Evolutionary conservation across 2,888 invertebrate genomes (phyloP), one percentile per base, ranked within the genome.

Genomic region (Neoaliturus tenellus): DNA sequence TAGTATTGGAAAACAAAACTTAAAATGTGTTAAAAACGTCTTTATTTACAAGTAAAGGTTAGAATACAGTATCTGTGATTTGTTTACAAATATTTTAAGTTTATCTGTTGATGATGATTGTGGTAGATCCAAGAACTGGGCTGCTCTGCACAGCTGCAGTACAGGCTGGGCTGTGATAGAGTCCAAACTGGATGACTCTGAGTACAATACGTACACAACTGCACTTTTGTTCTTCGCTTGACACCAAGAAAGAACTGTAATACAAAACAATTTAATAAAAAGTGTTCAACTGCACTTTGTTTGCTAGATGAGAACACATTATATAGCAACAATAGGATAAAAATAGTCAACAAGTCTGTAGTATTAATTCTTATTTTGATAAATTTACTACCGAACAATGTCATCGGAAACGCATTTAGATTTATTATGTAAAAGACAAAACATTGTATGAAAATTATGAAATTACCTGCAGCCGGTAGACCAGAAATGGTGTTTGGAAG

Each of bases 401-500:
- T n/a, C n/a, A n/a, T n/a, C n/a, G n/a, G n/a, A n/a, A n/a, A n/a
- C n/a, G n/a, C n/a, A n/a, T n/a, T n/a, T n/a, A n/a, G n/a, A n/a
- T n/a, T n/a, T n/a, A n/a, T n/a, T n/a, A n/a, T n/a, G n/a, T n/a
- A n/a, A n/a, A n/a, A n/a, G n/a, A n/a, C n/a, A n/a, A n/a, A n/a
- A n/a, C n/a, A n/a, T n/a, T n/a, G n/a, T n/a, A n/a, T n/a, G n/a
- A n/a, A n/a, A n/a, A n/a, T n/a, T n/a, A n/a, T n/a, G n/a, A n/a
- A n/a, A 41, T 20, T 48, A 85, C 86, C 84, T 69, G 86, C 84
- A 33, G 86, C 86, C 39, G 85, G 75, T 17, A 83, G 33, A 20
- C 85, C 85, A 12, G 86, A 85, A 23, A 86, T 80, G 62, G 85
- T 85, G 81, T 86, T 86, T 14, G 86, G 86, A 39, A 85, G 85